These are phyloP conservation scores for Ctenicera cuprea DNA, from an alignment of 2,888 invertebrate species.

Conservation along the genomic window DNA sequence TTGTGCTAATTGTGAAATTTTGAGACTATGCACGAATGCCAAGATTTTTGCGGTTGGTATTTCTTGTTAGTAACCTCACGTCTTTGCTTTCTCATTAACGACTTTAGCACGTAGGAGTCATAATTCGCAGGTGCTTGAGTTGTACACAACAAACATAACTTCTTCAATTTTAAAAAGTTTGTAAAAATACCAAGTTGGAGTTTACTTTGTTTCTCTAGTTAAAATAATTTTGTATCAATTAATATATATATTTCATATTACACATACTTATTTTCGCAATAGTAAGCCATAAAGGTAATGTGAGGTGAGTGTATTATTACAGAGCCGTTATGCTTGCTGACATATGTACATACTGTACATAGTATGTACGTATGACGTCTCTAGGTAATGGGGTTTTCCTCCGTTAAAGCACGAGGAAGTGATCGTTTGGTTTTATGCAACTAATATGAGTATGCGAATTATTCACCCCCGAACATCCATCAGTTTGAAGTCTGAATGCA, in stretches of 20 bases:
- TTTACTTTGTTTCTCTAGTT: no score
- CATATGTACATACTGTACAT: no score
- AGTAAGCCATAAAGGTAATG: no score
- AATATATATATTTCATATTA: no score
- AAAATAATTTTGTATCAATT: no score
- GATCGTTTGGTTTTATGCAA: no score
- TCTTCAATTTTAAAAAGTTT: neutral
- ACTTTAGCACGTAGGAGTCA: conserved; percentile 27
- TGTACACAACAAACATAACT: neutral
- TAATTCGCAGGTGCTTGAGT: conserved; percentile 27
- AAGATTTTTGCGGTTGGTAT: conserved; percentile 34
- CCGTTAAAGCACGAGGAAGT: neutral
- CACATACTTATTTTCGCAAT: no score
- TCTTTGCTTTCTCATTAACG: conserved; percentile 35
- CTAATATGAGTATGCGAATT: no score
- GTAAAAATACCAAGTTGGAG: neutral
- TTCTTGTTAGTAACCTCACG: conserved; percentile 43
- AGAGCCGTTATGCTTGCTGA: neutral
- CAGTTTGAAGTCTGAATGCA: no score
- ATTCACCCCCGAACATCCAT: no score
- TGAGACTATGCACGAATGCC: conserved; percentile 5
- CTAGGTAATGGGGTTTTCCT: neutral
- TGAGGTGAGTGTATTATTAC: neutral
- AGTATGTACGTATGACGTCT: neutral
- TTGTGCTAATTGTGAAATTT: neutral